A percentile compares a stretch with the other conserved stretches of the same genome.
phyloP scores from a whole-genome alignment of 30 jellyfish, hydroid and myxozoan genomes.

The Turritopsis dohrnii region DNA sequence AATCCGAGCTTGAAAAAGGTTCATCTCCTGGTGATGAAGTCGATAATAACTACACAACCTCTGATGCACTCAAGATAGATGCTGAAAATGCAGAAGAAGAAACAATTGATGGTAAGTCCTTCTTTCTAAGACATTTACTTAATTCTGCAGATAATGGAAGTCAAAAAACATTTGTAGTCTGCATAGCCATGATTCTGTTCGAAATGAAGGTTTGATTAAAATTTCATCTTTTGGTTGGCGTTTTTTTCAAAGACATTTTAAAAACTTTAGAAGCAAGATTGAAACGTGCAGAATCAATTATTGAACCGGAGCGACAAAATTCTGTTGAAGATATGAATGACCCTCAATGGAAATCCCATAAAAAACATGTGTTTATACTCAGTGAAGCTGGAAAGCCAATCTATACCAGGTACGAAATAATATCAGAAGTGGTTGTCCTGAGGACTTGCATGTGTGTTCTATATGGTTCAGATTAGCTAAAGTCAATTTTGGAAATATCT shows the following conservation, averaged over 20 bases:
- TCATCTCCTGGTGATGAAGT: background rate
- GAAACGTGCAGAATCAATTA: slow-evolving; percentile 35
- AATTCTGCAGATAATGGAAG: background rate
- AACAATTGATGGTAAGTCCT: slow-evolving; percentile 20
- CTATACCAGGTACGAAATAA: slow-evolving; percentile 55
- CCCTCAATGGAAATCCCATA: slow-evolving; percentile 78
- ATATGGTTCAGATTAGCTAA: too few species aligned
- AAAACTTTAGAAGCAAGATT: slow-evolving; percentile 28
- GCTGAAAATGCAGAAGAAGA: slow-evolving; percentile 29
- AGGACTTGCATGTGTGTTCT: background rate
- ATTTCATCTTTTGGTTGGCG: background rate
- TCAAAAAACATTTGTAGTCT: background rate
- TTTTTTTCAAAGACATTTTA: background rate
- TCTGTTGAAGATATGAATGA: slow-evolving; percentile 53
- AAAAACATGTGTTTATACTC: slow-evolving; percentile 71
- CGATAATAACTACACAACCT: background rate
- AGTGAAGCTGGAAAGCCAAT: slow-evolving; percentile 98
- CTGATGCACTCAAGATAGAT: background rate
- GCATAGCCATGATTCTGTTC: background rate
- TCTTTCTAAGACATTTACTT: background rate
- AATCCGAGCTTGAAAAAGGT: slow-evolving; percentile 1
- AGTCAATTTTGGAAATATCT: too few species aligned
- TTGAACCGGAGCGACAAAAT: slow-evolving; percentile 26
- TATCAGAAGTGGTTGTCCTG: background rate
- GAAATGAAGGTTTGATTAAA: background rate